Base-by-base conservation (phyloP, 2,888 invertebrate species). In the Aphidius colemani region DNA sequence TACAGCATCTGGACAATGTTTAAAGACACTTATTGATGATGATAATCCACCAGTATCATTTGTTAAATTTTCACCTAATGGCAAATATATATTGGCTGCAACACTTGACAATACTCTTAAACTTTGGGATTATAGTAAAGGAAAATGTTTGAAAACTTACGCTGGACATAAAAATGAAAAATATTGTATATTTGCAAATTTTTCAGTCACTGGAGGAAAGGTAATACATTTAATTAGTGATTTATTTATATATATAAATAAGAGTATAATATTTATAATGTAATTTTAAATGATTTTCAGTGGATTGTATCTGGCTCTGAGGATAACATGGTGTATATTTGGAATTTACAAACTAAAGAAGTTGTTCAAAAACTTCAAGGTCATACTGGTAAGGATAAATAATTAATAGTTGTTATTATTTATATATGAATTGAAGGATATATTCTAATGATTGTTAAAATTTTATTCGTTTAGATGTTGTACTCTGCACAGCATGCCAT, bases 271-370 rank as follows among this genome's bases (percentile, higher is more conserved):
- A 30, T 30, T 5, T 30, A 53, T 40, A 53, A 41, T 10, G 56
- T 13, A 61, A 7, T 48, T n/a, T 57, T 11, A 55, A 58, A 59
- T 50, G 66, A 65, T 73, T 84, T 84, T 13, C 83, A 96, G 94
- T 99, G 99, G 99, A 99, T 99, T 80, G 98, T 99, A 55, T 98
- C 97, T 49, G 99, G 99, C n/a, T 98, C 98, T 6, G 99, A 99
- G 85, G 99, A 99, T 84, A 95, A 97, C 82, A 89, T 95, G 87
- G 96, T 99, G 0, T 99, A 98, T 82, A 97, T 99, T 76, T 99
- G 99, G 99, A 99, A 99, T 86, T 87, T 99, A 70, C 99, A 99
- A 82, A 97, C 98, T 10, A 98, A 98, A 84, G 98, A 99, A 86
- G 94, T 99, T 66, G 99, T 99, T 65, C 99, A 99, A 84, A 95